Evolutionary conservation across 2,888 invertebrate species (phyloP), one percentile per base, ranked within the genome.

Genomic region (Pogonocherus hispidulus): DNA sequence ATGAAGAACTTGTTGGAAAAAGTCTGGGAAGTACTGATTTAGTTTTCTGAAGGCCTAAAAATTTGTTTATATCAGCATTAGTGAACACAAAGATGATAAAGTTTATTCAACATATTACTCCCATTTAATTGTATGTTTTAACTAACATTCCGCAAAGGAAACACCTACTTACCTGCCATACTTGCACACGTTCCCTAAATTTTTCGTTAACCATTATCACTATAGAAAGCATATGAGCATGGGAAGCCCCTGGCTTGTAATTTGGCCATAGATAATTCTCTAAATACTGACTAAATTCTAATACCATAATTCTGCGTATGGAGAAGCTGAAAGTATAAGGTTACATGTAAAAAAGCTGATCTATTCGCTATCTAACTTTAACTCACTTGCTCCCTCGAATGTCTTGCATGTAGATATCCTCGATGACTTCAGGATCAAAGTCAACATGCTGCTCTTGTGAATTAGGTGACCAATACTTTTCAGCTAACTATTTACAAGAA

Each of bases 141-240:
- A 54, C 46, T 27, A 27, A 27, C 27, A 3, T 27, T n/a, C n/a
- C n/a, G n/a, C n/a, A n/a, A n/a, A n/a, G n/a, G n/a, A n/a, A n/a
- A n/a, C n/a, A n/a, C n/a, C n/a, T n/a, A 73, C 84, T 81, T 77
- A 94, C 93, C 87, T 94, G 92, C 99, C 99, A 99, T 2, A 98
- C 96, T 70, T 95, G 95, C 6, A 99, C 97, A 60, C 99, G 88
- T 86, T 99, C 99, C 1, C 99, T 89, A 82, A 98, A 97, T 85
- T 99, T 99, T 84, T 99, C 99, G 87, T 99, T 99, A 51, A 99
- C 92, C 95, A 99, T 97, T 0, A 96, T 93, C n/a, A 97, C 94
- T 73, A 99, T 96, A 0, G 98, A 98, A 91, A 99, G 91, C 81
- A 98, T 91, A 84, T 98, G 98, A n/a, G 94, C 92, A 78, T 93